A percentile compares a stretch with the other conserved stretches of the same genome.
phyloP scores from a whole-genome alignment of 2,888 invertebrate genomes.

The Ochlodes sylvanus region DNA sequence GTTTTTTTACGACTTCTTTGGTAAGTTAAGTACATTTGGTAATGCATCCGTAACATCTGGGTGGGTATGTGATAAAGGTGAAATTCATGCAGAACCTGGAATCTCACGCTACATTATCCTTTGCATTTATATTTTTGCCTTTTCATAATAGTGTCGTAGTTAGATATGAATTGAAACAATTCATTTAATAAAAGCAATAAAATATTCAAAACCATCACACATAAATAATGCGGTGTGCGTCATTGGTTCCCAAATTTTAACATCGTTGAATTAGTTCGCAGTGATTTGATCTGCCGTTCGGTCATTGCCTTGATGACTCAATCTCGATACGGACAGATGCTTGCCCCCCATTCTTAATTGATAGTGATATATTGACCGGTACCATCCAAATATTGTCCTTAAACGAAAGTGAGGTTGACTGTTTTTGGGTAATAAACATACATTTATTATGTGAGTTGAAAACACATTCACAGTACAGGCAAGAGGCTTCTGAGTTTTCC shows the following conservation, averaged over 20 bases:
- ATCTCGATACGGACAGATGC: slow-evolving; percentile 46
- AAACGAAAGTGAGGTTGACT: neutral
- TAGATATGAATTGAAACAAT: no score
- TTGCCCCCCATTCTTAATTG: neutral
- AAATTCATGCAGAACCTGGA: neutral
- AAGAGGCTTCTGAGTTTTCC: no score
- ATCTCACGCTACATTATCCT: neutral
- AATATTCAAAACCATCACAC: no score
- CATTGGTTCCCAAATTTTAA: slow-evolving; percentile 21
- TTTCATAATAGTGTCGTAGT: no score
- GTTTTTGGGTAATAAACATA: no score
- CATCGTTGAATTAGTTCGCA: slow-evolving; percentile 14
- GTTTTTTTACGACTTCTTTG: neutral
- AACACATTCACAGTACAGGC: no score
- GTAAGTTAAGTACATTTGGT: neutral
- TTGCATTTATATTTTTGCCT: no score
- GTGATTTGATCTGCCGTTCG: slow-evolving; percentile 41
- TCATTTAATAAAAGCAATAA: no score
- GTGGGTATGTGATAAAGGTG: neutral
- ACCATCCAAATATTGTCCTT: neutral
- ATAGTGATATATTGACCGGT: slow-evolving; percentile 9
- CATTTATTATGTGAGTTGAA: no score
- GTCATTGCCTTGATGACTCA: slow-evolving; percentile 73
- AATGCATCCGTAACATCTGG: neutral
- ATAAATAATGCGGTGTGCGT: neutral